Percentiles rank a stretch among this genome's conserved stretches.
Evolutionary conservation across 2,888 invertebrate species (phyloP).

Genomic region (Atethmia centrago): DNA sequence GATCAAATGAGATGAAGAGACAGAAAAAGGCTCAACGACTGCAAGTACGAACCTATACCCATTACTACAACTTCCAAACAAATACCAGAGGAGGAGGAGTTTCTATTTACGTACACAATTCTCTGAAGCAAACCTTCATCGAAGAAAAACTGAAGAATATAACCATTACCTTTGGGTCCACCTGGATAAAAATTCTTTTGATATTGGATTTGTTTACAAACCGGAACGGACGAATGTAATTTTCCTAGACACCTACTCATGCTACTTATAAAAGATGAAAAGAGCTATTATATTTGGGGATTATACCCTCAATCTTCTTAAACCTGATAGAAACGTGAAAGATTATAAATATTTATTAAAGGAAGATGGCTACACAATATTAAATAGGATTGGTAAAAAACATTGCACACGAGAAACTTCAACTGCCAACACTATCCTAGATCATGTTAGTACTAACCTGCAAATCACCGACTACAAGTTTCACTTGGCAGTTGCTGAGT

Average conservation of each 20-base stretch:
- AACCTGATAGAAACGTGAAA: neutral
- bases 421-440: neutral
- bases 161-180: constrained; percentile 66
- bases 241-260: constrained; percentile 12
- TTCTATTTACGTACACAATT: constrained; percentile 12
- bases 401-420: too few species aligned
- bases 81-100: constrained; percentile 28
- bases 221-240: constrained; percentile 11
- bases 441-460: neutral
- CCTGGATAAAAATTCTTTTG: constrained; percentile 17
- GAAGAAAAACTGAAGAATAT: constrained; percentile 27
- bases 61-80: constrained; percentile 24
- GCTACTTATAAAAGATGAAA: neutral
- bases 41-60: constrained; percentile 18
- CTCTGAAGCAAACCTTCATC: neutral
- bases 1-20: constrained; percentile 19
- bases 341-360: neutral
- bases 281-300: constrained; percentile 21
- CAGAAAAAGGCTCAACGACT: constrained; percentile 22
- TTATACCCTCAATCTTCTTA: constrained; percentile 13
- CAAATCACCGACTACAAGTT: neutral
- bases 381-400: neutral
- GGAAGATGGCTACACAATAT: constrained; percentile 12
- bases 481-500: neutral
- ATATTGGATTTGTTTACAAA: constrained; percentile 45